Conservation (phyloP, 2,888 invertebrate genomes). For the Cordilura impudica region DNA sequence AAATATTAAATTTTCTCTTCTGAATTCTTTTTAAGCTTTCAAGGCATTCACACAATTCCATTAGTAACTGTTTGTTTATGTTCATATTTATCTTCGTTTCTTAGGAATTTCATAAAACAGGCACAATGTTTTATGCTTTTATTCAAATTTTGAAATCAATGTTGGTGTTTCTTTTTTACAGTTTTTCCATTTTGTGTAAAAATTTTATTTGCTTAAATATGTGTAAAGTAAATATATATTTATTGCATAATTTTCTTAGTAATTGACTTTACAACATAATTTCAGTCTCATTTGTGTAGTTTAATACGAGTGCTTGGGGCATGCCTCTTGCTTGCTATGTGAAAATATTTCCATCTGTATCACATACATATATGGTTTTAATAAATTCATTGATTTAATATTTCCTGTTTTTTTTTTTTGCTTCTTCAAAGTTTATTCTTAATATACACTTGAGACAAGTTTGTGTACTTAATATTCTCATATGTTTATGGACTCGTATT, state of each 20-base stretch:
- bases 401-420: conserved; percentile 41
- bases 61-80: background rate
- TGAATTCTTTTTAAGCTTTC: no score
- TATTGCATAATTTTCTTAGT: conserved; percentile 57
- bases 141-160: conserved; percentile 37
- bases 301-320: background rate
- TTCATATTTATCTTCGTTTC: conserved; percentile 16
- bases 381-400: conserved; percentile 50
- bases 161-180: conserved; percentile 1
- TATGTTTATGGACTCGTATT: background rate
- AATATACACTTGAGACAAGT: background rate
- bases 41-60: background rate
- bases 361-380: conserved; percentile 11
- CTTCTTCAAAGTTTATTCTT: background rate
- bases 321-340: background rate
- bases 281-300: background rate
- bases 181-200: conserved; percentile 13
- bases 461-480: background rate
- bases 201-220: conserved; percentile 11
- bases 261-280: conserved; percentile 43
- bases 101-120: conserved; percentile 30
- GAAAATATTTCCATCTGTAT: background rate
- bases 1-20: no score
- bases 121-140: conserved; percentile 15
- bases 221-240: conserved; percentile 47